These are phyloP conservation scores for Drosophila nannoptera DNA, from an alignment of 1,140 invertebrate genomes.

Conservation along the genomic window DNA sequence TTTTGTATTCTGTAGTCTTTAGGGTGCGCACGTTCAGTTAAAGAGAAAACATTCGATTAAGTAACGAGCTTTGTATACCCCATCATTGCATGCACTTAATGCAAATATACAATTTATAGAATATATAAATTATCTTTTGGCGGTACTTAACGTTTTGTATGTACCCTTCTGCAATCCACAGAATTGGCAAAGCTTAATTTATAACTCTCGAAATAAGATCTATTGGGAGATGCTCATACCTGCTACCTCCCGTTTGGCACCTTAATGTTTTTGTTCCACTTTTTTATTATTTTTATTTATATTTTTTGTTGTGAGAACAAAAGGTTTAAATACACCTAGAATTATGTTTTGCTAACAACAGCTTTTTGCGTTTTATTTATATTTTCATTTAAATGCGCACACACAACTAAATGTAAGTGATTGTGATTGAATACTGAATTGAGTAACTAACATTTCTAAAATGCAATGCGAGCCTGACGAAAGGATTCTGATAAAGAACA, in stretches of 20 bases:
- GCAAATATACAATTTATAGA: slow-evolving; percentile 13
- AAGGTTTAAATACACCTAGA: slow-evolving; percentile 34
- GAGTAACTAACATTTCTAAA: slow-evolving; percentile 69
- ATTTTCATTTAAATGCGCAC: slow-evolving; percentile 30
- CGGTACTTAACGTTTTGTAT: slow-evolving; percentile 61
- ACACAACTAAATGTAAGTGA: slow-evolving; percentile 69
- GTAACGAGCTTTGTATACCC: neutral
- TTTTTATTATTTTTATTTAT: slow-evolving; percentile 43
- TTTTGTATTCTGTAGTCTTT: slow-evolving; percentile 66
- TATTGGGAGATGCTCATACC: slow-evolving; percentile 41
- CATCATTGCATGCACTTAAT: too few species aligned
- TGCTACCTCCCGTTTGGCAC: slow-evolving; percentile 40
- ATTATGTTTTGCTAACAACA: slow-evolving; percentile 15
- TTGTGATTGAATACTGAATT: slow-evolving; percentile 63
- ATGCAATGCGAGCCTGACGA: slow-evolving; percentile 36
- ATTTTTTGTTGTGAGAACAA: slow-evolving; percentile 42
- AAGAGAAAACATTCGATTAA: slow-evolving; percentile 42
- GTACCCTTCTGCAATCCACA: slow-evolving; percentile 31
- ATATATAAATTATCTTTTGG: slow-evolving; percentile 35
- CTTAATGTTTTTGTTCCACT: slow-evolving; percentile 7
- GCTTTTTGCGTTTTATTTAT: slow-evolving; percentile 27
- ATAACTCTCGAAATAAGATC: slow-evolving; percentile 47
- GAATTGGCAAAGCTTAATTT: slow-evolving; percentile 64
- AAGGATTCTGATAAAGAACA: slow-evolving; percentile 9
- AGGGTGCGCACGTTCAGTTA: slow-evolving; percentile 53